Conservation (phyloP, 2,888 invertebrate species). For the Alviniconcha strummeri region DNA sequence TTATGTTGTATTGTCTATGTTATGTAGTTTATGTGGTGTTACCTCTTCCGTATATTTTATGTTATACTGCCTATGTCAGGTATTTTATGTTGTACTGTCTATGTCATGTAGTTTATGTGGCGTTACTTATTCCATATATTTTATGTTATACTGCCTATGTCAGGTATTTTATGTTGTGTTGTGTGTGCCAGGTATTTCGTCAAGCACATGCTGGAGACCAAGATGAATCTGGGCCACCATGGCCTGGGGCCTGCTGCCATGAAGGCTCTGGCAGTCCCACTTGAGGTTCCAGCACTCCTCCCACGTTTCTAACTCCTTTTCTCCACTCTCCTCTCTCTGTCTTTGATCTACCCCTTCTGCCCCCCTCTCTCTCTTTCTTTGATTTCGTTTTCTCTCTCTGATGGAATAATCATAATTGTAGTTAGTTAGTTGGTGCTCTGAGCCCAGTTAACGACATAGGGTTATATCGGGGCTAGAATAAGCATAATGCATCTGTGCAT, state of each 20-base stretch:
- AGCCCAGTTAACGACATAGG: too few relatives aligned
- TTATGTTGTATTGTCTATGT: too few relatives aligned
- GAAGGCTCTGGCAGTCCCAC: constrained; percentile 60
- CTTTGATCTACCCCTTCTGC: background rate
- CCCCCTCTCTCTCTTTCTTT: background rate
- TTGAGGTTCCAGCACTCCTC: constrained; percentile 46
- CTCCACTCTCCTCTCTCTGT: background rate
- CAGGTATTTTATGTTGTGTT: background rate
- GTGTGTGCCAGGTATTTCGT: constrained; percentile 56
- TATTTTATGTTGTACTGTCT: too few relatives aligned
- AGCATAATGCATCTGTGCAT: too few relatives aligned
- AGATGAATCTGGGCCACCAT: constrained; percentile 60
- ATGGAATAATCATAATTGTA: too few relatives aligned
- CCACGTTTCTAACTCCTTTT: background rate
- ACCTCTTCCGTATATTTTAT: too few relatives aligned
- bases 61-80: background rate
- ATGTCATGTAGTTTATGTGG: too few relatives aligned
- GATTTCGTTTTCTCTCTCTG: background rate
- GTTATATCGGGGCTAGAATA: background rate
- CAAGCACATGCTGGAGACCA: constrained; percentile 55
- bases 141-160: too few relatives aligned
- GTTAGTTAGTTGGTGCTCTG: too few relatives aligned
- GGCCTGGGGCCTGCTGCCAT: constrained; percentile 64
- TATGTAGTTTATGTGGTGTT: too few relatives aligned
- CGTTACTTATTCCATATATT: too few relatives aligned